Evolutionary conservation across 2,113 vertebrate genomes (phyloP).

Genomic region (Ranitomeya variabilis): DNA sequence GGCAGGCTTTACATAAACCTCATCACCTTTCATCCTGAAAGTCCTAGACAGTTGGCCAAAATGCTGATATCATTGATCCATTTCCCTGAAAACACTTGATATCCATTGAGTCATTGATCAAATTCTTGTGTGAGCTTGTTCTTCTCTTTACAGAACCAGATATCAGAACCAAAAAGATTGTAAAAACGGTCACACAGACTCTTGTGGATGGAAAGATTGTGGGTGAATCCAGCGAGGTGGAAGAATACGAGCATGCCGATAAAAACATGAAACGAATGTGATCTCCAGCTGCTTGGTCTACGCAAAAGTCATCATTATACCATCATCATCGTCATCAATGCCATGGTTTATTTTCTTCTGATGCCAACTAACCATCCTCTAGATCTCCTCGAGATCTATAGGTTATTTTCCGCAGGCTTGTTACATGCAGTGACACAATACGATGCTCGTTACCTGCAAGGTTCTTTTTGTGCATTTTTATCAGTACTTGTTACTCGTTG

Average conservation of each 20-base stretch:
- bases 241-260: conserved; percentile 33
- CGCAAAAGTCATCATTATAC: too few species aligned
- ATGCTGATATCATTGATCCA: too few species aligned
- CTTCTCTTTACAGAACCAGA: conserved; percentile 39
- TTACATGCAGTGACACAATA: not conserved
- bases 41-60: too few species aligned
- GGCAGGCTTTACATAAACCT: too few species aligned
- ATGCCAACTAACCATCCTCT: not conserved
- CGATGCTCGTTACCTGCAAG: not conserved
- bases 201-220: conserved; percentile 52
- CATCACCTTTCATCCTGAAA: too few species aligned
- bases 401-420: not conserved
- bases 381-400: not conserved
- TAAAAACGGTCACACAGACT: conserved; percentile 51
- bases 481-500: not conserved
- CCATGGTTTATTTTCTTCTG: not conserved
- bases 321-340: not conserved
- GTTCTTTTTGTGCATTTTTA: not conserved
- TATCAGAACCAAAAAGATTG: conserved; percentile 50
- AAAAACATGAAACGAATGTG: not conserved
- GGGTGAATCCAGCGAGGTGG: conserved; percentile 46
- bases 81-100: too few species aligned
- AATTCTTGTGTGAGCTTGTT: not conserved
- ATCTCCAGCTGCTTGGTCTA: not conserved
- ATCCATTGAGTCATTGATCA: not conserved